phyloP scores from a whole-genome alignment of 2,113 vertebrate genomes.

The Cathartes aura region DNA sequence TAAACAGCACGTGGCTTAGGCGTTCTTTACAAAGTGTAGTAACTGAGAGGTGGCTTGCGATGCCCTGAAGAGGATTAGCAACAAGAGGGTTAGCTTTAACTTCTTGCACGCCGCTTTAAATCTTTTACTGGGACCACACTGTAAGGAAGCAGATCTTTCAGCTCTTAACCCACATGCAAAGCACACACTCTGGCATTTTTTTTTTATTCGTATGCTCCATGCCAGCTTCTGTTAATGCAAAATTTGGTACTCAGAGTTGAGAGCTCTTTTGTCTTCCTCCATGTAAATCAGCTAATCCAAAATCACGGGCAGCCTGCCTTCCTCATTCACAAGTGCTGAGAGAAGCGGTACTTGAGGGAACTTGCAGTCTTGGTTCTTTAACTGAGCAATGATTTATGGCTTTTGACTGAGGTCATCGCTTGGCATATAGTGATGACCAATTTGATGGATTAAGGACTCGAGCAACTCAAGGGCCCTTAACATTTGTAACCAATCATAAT shows the following conservation, averaged over 20 bases:
- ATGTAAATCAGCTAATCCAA: neutral
- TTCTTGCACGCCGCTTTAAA: neutral
- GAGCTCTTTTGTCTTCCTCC: neutral
- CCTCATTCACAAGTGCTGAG: neutral
- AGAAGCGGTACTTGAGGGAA: neutral
- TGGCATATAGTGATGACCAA: neutral
- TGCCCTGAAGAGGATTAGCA: neutral
- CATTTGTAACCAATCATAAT: slow-evolving; percentile 37
- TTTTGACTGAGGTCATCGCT: slow-evolving; percentile 39
- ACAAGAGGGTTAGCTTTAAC: neutral
- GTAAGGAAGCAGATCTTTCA: neutral
- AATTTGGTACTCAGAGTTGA: neutral
- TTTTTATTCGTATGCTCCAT: neutral
- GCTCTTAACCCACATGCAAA: neutral
- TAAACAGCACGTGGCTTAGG: neutral
- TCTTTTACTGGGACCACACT: neutral
- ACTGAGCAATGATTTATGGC: slow-evolving; percentile 34
- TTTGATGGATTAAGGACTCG: slow-evolving; percentile 32
- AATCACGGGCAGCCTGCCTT: neutral
- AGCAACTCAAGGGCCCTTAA: slow-evolving; percentile 14
- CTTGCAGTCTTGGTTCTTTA: neutral
- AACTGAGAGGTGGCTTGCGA: fast-evolving
- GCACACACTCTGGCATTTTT: neutral
- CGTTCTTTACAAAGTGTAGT: neutral
- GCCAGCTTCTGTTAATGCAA: neutral